Conservation (phyloP, 2,888 invertebrate genomes). For the Leptopilina drosophilae region DNA sequence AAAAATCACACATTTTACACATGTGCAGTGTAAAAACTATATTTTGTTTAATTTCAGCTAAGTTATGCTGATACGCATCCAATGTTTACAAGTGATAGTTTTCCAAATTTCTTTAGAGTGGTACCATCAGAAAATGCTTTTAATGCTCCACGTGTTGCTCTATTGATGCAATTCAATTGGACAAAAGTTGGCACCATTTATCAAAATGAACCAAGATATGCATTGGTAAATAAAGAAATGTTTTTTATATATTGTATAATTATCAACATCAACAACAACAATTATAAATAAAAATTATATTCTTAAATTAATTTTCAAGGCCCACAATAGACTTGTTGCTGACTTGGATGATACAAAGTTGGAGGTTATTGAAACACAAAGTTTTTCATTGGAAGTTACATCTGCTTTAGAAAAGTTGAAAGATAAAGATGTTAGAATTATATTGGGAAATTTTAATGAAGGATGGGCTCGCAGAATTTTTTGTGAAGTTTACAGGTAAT, state of each 20-base stretch:
- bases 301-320: slow-evolving; percentile 73
- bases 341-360: slow-evolving; percentile 90
- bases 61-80: slow-evolving; percentile 99
- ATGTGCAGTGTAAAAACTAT: too few species aligned
- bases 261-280: too few species aligned
- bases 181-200: slow-evolving; percentile 97
- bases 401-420: slow-evolving; percentile 88
- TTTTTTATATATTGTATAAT: background rate
- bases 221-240: slow-evolving; percentile 82
- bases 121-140: slow-evolving; percentile 98
- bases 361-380: slow-evolving; percentile 91
- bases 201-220: slow-evolving; percentile 96
- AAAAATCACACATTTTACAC: too few species aligned
- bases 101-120: slow-evolving; percentile 97
- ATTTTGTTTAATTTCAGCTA: slow-evolving; percentile 79
- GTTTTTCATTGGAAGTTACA: slow-evolving; percentile 93
- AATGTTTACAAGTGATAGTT: slow-evolving; percentile 95
- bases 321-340: slow-evolving; percentile 92
- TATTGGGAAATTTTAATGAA: slow-evolving; percentile 97
- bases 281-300: too few species aligned
- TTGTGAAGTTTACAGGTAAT: slow-evolving; percentile 89
- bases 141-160: slow-evolving; percentile 92
- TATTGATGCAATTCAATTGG: slow-evolving; percentile 97
- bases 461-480: slow-evolving; percentile 93
- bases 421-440: slow-evolving; percentile 95